Base-by-base conservation (phyloP, 2,888 invertebrate species). In the Pyralis farinalis region DNA sequence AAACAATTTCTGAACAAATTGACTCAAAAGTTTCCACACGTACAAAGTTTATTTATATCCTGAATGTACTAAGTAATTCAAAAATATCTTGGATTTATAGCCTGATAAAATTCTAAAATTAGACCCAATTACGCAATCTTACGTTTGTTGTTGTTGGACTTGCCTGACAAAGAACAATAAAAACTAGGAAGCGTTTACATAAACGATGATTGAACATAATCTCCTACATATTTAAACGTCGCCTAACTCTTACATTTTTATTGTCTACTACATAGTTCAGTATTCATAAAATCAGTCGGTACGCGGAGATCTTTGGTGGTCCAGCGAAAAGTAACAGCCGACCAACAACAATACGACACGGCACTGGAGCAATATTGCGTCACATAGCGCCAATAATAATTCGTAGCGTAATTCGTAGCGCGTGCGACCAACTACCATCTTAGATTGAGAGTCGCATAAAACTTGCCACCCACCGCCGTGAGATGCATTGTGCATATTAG, bases 371-470 rank as follows among this genome's bases (percentile, higher is more conserved):
- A 30, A 30, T 61, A 71, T 65, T 68, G 67, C 74, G 63, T 77
- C 79, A 74, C 79, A 78, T 71, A 71, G 62, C 58, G 66, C 67
- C 79, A 78, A 83, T 81, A 78, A 79, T 72, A 76, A 71, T 76
- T 75, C 64, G 66, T 66, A 49, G 57, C 51, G 63, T 62, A 61
- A 70, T 67, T 63, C 64, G 59, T 59, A 49, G 75, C 83, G 83
- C 83, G 82, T 85, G 86, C 84, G 16, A 16, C 78, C 63, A 72
- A 75, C 76, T 62, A 60, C 74, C 76, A 58, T 65, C 71, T 52
- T 78, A 81, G 82, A 87, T 86, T 82, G 80, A 84, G 62, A 61
- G 63, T 57, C 63, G 58, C 64, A 75, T 76, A 79, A 79, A 82
- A 57, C 59, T 63, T 51, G 63, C 86, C 84, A 83, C 85, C 81